These are phyloP conservation scores for Folsomia candida DNA, from an alignment of 2,888 invertebrate genomes.

Conservation along the genomic window DNA sequence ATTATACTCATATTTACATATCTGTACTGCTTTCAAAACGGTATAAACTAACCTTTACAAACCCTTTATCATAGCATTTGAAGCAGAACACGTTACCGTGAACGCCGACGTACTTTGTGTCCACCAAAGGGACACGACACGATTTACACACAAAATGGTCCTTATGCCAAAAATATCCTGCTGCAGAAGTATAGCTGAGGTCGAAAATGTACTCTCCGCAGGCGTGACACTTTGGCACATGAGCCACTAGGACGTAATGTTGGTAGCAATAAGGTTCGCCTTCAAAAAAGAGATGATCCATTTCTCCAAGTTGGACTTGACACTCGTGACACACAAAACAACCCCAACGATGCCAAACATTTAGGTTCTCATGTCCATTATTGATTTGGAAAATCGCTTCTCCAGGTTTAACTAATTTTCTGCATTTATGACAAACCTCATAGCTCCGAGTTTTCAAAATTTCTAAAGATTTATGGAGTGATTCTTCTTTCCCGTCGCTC, in stretches of 20 bases:
- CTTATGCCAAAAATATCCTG: slow-evolving; percentile 31
- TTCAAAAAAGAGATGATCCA: slow-evolving; percentile 30
- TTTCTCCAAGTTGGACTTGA: slow-evolving; percentile 9
- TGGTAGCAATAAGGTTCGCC: slow-evolving; percentile 28
- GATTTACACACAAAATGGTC: slow-evolving; percentile 27
- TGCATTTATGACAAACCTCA: slow-evolving; percentile 29
- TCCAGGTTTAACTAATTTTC: slow-evolving; percentile 19
- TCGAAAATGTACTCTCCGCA: slow-evolving; percentile 32
- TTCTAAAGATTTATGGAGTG: neutral
- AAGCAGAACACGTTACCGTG: slow-evolving; percentile 18
- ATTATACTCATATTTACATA: neutral
- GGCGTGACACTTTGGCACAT: slow-evolving; percentile 28
- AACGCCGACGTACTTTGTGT: slow-evolving; percentile 26
- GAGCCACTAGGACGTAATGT: slow-evolving; percentile 25
- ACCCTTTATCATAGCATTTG: slow-evolving; percentile 31
- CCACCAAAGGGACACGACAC: slow-evolving; percentile 26
- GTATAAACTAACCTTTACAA: slow-evolving; percentile 19
- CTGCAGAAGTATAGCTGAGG: slow-evolving; percentile 30
- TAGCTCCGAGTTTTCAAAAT: slow-evolving; percentile 2
- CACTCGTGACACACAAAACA: slow-evolving; percentile 30
- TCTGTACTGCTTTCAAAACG: neutral
- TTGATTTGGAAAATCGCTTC: slow-evolving; percentile 19
- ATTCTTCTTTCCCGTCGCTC: neutral
- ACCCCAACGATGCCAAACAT: slow-evolving; percentile 22
- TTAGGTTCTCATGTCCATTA: neutral